These are phyloP conservation scores for Poecilia picta DNA, from an alignment of 2,797 vertebrate genomes.

Conservation along the genomic window DNA sequence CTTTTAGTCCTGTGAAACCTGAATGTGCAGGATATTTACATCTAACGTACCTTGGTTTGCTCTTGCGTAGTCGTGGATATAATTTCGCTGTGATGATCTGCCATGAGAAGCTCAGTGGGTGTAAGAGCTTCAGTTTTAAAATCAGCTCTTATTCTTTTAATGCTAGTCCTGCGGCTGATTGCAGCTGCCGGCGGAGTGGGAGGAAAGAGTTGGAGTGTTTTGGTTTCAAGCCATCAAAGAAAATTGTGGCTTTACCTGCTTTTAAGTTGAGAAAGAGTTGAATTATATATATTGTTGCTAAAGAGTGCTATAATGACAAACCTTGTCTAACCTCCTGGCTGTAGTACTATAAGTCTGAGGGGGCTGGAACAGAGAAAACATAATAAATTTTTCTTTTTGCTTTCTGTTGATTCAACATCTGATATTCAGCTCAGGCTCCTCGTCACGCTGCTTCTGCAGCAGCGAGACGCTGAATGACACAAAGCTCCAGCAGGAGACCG, in stretches of 20 bases:
- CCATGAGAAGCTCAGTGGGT: background rate
- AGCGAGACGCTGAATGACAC: constrained; percentile 11
- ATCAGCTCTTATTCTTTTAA: constrained; percentile 8
- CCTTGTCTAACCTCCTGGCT: background rate
- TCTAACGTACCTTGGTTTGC: background rate
- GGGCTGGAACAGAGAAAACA: background rate
- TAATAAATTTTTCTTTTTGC: background rate
- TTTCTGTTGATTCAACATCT: constrained; percentile 2
- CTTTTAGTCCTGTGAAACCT: no score
- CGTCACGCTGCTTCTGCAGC: constrained; percentile 1
- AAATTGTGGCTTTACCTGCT: constrained; percentile 3
- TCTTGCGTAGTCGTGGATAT: background rate
- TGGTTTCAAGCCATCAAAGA: background rate
- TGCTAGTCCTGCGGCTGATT: constrained; percentile 3
- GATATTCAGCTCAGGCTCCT: background rate
- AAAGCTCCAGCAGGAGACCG: background rate
- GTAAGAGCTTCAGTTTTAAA: background rate
- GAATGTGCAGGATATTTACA: background rate
- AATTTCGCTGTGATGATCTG: background rate
- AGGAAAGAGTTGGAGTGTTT: background rate
- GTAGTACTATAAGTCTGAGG: background rate
- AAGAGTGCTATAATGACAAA: background rate
- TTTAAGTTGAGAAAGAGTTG: background rate
- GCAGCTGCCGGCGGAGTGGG: constrained; percentile 4
- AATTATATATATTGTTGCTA: background rate